phyloP scores from a whole-genome alignment of 1,140 invertebrate species.

The Brachionus rotundiformis region DNA sequence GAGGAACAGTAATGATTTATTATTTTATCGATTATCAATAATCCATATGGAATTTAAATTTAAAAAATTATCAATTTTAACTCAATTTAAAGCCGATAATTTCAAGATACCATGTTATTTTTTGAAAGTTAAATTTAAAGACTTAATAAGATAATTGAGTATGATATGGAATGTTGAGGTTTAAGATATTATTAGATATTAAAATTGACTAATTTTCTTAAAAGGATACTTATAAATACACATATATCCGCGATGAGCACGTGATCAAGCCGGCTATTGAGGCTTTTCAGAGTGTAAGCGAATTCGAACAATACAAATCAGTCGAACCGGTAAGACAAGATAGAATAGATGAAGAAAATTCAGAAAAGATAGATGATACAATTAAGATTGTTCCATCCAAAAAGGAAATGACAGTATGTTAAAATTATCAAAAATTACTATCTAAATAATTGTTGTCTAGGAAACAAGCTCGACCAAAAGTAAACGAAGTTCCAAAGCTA shows the following conservation, averaged over 20 bases:
- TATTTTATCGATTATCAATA: background rate
- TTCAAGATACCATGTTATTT: background rate
- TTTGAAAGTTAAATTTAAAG: background rate
- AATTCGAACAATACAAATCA: slow-evolving; percentile 36
- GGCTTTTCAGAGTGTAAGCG: slow-evolving; percentile 13
- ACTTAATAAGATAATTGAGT: no score
- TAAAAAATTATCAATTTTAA: background rate
- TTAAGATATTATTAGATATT: background rate
- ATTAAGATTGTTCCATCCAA: background rate
- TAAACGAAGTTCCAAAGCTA: background rate
- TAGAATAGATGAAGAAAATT: background rate
- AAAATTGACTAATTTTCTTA: background rate
- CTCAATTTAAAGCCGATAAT: background rate
- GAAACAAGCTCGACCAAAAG: background rate
- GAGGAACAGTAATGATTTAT: slow-evolving; percentile 70
- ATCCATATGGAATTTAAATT: background rate
- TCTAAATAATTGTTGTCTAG: no score
- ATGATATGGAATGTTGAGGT: background rate
- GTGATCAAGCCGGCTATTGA: background rate
- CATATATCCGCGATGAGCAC: slow-evolving; percentile 15
- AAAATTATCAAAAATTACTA: no score
- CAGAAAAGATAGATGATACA: background rate
- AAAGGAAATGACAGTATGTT: background rate
- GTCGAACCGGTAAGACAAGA: background rate
- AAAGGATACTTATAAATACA: slow-evolving; percentile 41